These are phyloP conservation scores for Indicator indicator DNA, from an alignment of 2,113 vertebrate species.

Conservation along the genomic window DNA sequence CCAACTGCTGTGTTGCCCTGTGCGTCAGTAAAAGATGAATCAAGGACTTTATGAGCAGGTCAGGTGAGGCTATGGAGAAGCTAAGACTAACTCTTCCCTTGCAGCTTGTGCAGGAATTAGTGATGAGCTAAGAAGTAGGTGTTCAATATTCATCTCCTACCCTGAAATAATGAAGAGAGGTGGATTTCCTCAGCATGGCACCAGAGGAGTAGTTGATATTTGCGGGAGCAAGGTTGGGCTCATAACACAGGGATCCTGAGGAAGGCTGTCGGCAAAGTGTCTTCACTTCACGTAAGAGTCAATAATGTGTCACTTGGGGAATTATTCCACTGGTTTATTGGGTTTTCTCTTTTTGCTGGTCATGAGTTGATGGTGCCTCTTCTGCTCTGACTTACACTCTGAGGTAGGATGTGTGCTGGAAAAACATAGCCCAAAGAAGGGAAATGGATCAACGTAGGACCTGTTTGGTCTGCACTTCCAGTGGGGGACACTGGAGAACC, in stretches of 20 bases:
- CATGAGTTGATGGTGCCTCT: not conserved
- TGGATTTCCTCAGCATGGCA: not conserved
- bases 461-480: not conserved
- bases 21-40: not conserved
- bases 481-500: not conserved
- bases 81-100: not conserved
- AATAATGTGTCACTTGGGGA: not conserved
- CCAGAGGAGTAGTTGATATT: not conserved
- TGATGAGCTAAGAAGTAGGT: not conserved
- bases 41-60: not conserved
- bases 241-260: accelerated
- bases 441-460: not conserved
- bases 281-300: not conserved
- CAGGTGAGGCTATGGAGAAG: not conserved
- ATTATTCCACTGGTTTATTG: not conserved
- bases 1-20: accelerated
- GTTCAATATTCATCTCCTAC: not conserved
- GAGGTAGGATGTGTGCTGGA: not conserved
- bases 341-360: not conserved
- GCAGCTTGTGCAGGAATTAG: not conserved
- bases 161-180: not conserved
- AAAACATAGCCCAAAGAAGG: not conserved
- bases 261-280: not conserved
- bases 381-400: not conserved
- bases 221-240: not conserved